Evolutionary conservation across 2,113 vertebrate species (phyloP), one percentile per base, ranked within the genome.

Genomic region (Leucopsar rothschildi): DNA sequence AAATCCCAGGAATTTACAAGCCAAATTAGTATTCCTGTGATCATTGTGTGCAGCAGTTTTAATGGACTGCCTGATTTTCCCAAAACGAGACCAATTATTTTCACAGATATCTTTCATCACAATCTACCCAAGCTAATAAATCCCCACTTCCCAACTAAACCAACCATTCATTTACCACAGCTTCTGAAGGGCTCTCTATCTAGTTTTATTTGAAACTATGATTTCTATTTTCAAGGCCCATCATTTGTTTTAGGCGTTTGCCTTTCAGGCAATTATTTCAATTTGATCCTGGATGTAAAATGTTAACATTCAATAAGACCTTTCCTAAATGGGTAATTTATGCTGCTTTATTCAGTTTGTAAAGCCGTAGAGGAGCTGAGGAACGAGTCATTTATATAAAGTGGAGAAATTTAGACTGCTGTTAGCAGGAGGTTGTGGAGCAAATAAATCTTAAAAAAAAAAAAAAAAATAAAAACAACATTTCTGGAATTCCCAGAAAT

Each of bases 1-100:
- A 88, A 66, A 33, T 2, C 45, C 37, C 16, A 39, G 44, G 39
- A 64, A 82, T 75, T 44, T 39, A 40, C 39, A 6, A 71, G 68
- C 56, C 25, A 33, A 57, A 68, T 85, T 52, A 86, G 12, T 3
- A 87, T 84, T 86, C 71, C 63, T 96, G 94, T 83, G 72, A 82
- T 87, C 37, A 6, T 57, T 35, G 55, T 0, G 3, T 16, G 56
- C 52, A 49, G 25, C 42, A 53, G 3, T 92, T 90, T 85, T 93
- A 94, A 96, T 84, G 42, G 77, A 22, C 72, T 93, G 56, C 35
- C 77, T 88, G 88, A 78, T 92, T 96, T 87, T 17, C 52, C 49
- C 55, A 63, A 91, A 94, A 90, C 15, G 39, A 92, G 68, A 55
- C 39, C 86, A 96, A 92, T 97, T 96, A 96, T 94, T 96, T 94